Evolutionary conservation across 2,113 vertebrate genomes (phyloP).

Genomic region (Tor tambroides): DNA sequence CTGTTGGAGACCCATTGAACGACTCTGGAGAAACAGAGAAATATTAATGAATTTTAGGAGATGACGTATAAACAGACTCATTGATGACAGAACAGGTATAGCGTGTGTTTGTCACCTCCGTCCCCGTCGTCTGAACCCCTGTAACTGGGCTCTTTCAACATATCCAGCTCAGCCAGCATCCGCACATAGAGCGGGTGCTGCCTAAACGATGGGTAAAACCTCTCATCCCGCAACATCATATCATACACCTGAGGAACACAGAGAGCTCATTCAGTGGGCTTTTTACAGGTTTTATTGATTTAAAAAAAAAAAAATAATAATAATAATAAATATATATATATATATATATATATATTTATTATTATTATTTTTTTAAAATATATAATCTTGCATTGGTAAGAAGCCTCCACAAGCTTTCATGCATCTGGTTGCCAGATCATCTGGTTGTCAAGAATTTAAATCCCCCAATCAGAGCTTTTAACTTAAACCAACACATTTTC

Average conservation of each 20-base stretch:
- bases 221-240: constrained; percentile 93
- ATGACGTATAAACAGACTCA: neutral
- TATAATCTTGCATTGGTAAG: too few species aligned
- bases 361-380: too few species aligned
- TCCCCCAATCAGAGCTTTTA: too few species aligned
- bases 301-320: too few species aligned
- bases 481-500: too few species aligned
- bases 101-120: constrained; percentile 75
- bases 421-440: too few species aligned
- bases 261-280: neutral
- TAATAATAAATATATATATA: too few species aligned
- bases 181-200: constrained; percentile 94
- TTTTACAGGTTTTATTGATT: too few species aligned
- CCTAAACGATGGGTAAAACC: constrained; percentile 95
- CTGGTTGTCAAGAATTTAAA: too few species aligned
- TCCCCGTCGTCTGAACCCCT: constrained; percentile 96
- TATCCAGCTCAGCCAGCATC: constrained; percentile 97
- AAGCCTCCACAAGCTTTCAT: too few species aligned
- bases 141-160: constrained; percentile 98
- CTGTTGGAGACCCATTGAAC: constrained; percentile 95
- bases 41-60: neutral
- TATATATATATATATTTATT: too few species aligned
- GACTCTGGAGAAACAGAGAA: constrained; percentile 80
- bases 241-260: constrained; percentile 86
- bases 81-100: neutral